Evolutionary conservation across 2,113 vertebrate genomes (phyloP), one percentile per base, ranked within the genome.

Genomic region (Grammomys surdaster): DNA sequence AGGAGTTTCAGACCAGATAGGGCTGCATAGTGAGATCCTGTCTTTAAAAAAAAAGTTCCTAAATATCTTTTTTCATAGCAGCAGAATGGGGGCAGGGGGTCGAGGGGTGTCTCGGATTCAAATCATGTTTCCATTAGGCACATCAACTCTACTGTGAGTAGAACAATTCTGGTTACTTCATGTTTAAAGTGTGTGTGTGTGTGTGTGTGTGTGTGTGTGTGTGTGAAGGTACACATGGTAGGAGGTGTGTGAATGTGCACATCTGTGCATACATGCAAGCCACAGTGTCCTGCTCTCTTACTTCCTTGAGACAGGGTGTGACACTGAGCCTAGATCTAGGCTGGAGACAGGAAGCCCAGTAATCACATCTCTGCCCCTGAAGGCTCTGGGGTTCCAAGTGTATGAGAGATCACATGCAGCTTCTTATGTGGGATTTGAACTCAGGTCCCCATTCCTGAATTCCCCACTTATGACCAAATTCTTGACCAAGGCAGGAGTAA

Each of bases 141-240:
- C 40, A 70, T 46, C 81, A 13, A 51, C 54, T 60, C 56, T 92
- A 48, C 56, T 92, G 54, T 80, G 48, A 96, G 56, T 56, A 96
- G 56, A 94, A 90, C 92, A 91, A 20, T 63, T 89, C 78, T 48
- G 24, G 40, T 73, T 67, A 73, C 80, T 84, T 81, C 54, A 12
- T 58, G 20, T 40, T 60, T 58, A 26, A 82, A 40, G 13, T 36
- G 31, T 16, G 31, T 13, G 67, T 33, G 46, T 54, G 48, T 54
- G 48, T 19, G 12, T 31, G 26, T 28, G 19, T 46, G 72, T 73
- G 24, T 1, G 60, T 26, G 40, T 46, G 40, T 46, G 40, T 14
- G 11, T 31, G 26, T 51, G 72, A 5, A 10, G 0, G 48, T 80
- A 31, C 48, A 54, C 48, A 56, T 26, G 56, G 13, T n/a, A 40